Conservation (phyloP, 2,797 vertebrate genomes). For the Spatula versicolor region DNA sequence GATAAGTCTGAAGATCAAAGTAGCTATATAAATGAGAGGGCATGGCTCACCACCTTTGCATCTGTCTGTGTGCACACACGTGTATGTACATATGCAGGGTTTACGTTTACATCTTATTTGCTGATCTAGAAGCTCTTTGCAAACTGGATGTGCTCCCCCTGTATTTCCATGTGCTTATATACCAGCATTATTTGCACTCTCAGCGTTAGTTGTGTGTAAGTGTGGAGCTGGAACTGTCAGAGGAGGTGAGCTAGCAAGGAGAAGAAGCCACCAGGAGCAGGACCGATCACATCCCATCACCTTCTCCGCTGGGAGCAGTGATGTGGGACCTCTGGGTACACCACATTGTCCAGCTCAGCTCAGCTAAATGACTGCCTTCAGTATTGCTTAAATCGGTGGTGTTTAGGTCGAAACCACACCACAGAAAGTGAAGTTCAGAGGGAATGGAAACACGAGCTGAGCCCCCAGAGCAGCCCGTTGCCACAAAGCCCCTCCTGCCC, state of each 20-base stretch:
- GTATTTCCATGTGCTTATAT: background rate
- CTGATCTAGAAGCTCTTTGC: background rate
- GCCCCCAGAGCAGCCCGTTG: background rate
- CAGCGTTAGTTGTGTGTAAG: rapidly evolving
- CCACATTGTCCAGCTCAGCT: background rate
- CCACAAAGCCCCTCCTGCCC: background rate
- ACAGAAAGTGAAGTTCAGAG: background rate
- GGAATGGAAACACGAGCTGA: background rate
- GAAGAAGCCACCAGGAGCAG: background rate
- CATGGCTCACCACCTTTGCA: background rate
- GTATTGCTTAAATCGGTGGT: background rate
- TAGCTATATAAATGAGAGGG: background rate
- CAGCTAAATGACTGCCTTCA: background rate
- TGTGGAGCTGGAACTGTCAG: background rate
- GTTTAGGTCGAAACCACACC: background rate
- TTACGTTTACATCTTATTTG: background rate
- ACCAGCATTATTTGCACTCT: background rate
- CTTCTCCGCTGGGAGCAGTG: background rate
- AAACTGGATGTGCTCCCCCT: background rate
- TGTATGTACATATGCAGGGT: background rate
- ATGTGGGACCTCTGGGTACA: background rate
- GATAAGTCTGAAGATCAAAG: background rate
- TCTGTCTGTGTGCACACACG: background rate
- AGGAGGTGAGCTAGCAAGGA: background rate
- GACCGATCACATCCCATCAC: background rate